Base-by-base conservation (phyloP, 2,888 invertebrate genomes). In the Tenthredo livida region DNA sequence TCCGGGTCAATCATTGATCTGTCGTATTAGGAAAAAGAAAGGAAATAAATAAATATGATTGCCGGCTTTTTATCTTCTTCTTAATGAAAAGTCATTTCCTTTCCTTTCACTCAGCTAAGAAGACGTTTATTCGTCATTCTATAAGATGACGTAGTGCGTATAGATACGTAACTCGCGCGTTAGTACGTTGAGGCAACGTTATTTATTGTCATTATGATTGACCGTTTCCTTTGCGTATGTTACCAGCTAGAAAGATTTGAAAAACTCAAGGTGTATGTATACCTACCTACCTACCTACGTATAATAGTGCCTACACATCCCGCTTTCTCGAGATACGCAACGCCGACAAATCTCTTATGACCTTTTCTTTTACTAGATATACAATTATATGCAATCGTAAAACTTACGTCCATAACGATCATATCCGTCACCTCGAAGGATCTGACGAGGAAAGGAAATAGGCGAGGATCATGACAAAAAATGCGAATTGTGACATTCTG, bases 191-290 rank as follows among this genome's bases (percentile, higher is more conserved):
- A 73, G 43, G 72, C 40, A 43, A 73, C 72, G 21, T 73, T 73
- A 73, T 73, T 73, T 73, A 73, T 73, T 73, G 72, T 43, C 72
- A 73, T 73, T 73, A 73, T 43, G 43, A 73, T 21, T 43, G 43
- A 37, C 43, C 43, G 21, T 73, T 43, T 43, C 72, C 72, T 21
- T 25, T 15, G 43, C 72, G 21, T 40, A 43, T 73, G 67, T 67
- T 67, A 17, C 15, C 17, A 5, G 67, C 33, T 33, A 17, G 17
- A 33, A 67, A 25, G 67, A 33, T 29, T 67, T 33, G 67, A 67
- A 67, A 67, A 33, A 33, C 33, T 65, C 29, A 3, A 54, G n/a
- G 15, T 50, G 17, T 50, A 33, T 5, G 54, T 17, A 17, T 54
- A n/a, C 54, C 15, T 54, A 21, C 58, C 17, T 21, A 33, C 12